These are phyloP conservation scores for Temnothorax nylanderi DNA, from an alignment of 1,140 invertebrate genomes.

Conservation along the genomic window DNA sequence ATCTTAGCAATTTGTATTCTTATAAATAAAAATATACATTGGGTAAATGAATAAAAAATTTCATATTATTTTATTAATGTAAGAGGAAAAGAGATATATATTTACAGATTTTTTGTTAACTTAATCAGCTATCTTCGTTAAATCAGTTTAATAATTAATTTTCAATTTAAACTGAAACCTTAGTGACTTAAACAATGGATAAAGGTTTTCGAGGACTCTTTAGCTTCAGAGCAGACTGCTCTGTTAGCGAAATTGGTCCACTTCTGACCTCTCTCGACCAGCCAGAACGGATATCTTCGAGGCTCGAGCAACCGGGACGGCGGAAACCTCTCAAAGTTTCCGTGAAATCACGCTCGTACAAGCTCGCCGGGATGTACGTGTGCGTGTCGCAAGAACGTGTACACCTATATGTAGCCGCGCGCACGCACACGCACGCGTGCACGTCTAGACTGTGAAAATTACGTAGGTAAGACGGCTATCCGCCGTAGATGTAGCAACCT, in stretches of 20 bases:
- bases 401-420: not conserved
- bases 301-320: constrained; percentile 12
- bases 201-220: not conserved
- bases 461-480: constrained; percentile 60
- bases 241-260: constrained; percentile 44
- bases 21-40: not conserved
- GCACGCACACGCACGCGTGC: not conserved
- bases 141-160: not conserved
- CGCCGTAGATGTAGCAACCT: constrained; percentile 56
- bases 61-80: not conserved
- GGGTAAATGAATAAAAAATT: not conserved
- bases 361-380: not conserved
- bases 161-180: not conserved
- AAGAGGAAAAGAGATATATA: not conserved
- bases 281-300: constrained; percentile 35
- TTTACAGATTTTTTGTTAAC: not conserved
- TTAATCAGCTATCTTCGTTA: not conserved
- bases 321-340: constrained; percentile 42
- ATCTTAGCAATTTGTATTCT: not conserved
- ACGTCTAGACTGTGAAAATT: constrained; percentile 29
- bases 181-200: not conserved
- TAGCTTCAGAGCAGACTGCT: constrained; percentile 1
- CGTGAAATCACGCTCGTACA: not conserved
- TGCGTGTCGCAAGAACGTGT: not conserved
- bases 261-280: constrained; percentile 41